Evolutionary conservation across 2,888 invertebrate genomes (phyloP).

Genomic region (Napeogenes inachia): DNA sequence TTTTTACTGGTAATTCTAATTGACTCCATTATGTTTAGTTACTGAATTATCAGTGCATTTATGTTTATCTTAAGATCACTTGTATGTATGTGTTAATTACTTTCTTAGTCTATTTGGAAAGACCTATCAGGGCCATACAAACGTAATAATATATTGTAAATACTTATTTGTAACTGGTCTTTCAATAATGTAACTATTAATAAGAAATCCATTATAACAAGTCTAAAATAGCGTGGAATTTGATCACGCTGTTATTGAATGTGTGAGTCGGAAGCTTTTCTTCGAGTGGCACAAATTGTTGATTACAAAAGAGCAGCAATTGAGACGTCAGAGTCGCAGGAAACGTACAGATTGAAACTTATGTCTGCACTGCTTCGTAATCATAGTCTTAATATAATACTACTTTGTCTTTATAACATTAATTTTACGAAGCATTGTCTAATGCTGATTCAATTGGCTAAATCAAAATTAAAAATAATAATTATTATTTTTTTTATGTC

Average conservation of each 20-base stretch:
- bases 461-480: not conserved
- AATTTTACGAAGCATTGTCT: not conserved
- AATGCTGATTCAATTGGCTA: not conserved
- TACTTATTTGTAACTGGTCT: too few species aligned
- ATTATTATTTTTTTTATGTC: not conserved
- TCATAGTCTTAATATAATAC: conserved; percentile 10
- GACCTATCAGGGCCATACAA: too few species aligned
- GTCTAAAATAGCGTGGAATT: conserved; percentile 62
- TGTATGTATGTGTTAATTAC: too few species aligned
- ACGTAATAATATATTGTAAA: too few species aligned
- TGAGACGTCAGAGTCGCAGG: conserved; percentile 71
- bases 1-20: too few species aligned
- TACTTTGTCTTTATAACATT: not conserved
- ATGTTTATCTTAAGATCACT: too few species aligned
- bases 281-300: conserved; percentile 68
- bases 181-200: too few species aligned
- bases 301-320: conserved; percentile 76
- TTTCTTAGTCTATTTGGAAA: too few species aligned
- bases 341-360: conserved; percentile 70
- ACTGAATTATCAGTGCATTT: too few species aligned
- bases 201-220: conserved; percentile 45
- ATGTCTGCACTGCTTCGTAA: conserved; percentile 47
- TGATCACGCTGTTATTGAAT: conserved; percentile 62
- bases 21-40: too few species aligned
- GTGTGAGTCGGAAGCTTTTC: conserved; percentile 58